phyloP scores from a whole-genome alignment of 30 jellyfish, hydroid and myxozoan genomes.

The Hydractinia echinata region DNA sequence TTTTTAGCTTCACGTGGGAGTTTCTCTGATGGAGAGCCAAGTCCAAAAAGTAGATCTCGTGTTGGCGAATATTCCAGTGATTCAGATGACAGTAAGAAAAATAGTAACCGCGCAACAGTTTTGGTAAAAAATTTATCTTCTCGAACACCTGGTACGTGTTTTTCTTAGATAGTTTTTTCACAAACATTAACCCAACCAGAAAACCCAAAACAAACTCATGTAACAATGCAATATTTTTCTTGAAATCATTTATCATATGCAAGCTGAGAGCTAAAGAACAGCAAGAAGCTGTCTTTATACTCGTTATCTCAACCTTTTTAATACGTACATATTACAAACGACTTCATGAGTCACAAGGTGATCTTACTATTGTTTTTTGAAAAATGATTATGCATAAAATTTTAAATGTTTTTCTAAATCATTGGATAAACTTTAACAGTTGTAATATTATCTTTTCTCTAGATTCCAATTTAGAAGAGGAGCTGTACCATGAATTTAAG shows the following conservation, averaged over 20 bases:
- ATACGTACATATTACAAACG: no score
- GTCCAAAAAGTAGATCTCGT: constrained; percentile 54
- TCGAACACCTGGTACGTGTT: constrained; percentile 69
- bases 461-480: constrained; percentile 88
- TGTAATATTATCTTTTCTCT: neutral
- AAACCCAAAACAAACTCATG: no score
- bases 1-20: constrained; percentile 45
- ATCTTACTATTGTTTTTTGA: no score
- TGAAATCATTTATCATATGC: no score
- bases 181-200: no score
- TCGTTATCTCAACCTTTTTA: no score
- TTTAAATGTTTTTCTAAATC: neutral
- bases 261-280: no score
- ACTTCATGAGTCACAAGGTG: no score
- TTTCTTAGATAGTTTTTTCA: no score
- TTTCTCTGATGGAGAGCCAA: constrained; percentile 70
- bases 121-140: constrained; percentile 61
- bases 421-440: neutral
- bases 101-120: constrained; percentile 54
- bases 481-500: constrained; percentile 89
- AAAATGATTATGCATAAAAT: no score
- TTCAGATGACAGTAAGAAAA: constrained; percentile 62
- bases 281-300: no score
- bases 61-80: constrained; percentile 68
- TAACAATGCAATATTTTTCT: no score